phyloP scores from a whole-genome alignment of 2,113 vertebrate species.

The Heloderma charlesbogerti region DNA sequence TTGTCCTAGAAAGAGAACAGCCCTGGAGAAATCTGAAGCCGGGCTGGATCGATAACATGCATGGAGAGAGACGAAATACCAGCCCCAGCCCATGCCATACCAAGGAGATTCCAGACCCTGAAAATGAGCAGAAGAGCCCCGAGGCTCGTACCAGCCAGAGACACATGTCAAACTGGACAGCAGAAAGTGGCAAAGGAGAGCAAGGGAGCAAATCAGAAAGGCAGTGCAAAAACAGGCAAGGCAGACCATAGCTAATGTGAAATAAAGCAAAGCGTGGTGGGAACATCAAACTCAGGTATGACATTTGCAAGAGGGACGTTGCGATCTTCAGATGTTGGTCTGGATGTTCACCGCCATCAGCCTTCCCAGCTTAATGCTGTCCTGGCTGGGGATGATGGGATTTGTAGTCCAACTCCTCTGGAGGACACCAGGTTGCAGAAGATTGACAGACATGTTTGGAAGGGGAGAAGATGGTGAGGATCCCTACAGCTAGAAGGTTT shows the following conservation, averaged over 20 bases:
- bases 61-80: not conserved
- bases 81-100: conserved; percentile 12
- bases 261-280: no score
- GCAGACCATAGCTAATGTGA: no score
- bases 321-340: not conserved
- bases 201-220: no score
- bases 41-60: not conserved
- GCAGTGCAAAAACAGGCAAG: not conserved
- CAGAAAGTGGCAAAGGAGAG: not conserved
- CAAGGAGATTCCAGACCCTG: conserved; percentile 15
- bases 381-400: no score
- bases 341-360: not conserved
- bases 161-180: not conserved
- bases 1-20: not conserved
- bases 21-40: conserved; percentile 4
- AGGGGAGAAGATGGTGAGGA: not conserved
- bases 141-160: not conserved
- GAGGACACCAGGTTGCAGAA: no score
- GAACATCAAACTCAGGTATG: no score
- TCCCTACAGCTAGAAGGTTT: no score
- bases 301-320: not conserved
- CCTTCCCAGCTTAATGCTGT: no score
- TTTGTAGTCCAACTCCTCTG: no score
- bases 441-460: no score
- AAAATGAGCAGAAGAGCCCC: not conserved